phyloP scores from a whole-genome alignment of 2,888 invertebrate genomes.

The Pimpla rufipes region DNA sequence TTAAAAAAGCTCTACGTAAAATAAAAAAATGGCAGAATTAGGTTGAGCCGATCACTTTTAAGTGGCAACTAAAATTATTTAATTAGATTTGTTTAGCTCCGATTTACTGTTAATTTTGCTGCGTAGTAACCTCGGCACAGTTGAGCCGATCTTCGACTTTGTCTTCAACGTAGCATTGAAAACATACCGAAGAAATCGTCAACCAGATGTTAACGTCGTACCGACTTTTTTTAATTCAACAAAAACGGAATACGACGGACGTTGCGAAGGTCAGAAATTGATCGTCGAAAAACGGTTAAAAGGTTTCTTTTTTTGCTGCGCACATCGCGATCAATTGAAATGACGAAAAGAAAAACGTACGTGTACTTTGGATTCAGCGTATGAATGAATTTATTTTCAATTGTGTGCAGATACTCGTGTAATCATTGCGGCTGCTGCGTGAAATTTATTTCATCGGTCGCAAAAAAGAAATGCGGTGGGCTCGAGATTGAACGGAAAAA shows the following conservation, averaged over 20 bases:
- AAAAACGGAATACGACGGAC: background rate
- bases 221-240: background rate
- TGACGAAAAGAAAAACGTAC: background rate
- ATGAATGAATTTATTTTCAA: background rate
- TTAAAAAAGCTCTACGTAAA: no score
- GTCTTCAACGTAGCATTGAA: no score
- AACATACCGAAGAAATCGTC: background rate
- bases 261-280: no score
- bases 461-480: background rate
- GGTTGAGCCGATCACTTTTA: no score
- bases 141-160: no score
- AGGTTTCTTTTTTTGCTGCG: no score
- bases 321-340: background rate
- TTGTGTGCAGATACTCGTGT: background rate
- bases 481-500: slow-evolving; percentile 16
- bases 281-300: no score
- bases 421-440: background rate
- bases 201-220: background rate
- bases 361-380: background rate
- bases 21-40: no score
- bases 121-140: no score
- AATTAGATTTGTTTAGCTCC: no score
- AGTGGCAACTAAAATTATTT: no score
- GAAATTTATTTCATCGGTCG: background rate
- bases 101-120: no score